phyloP scores from a whole-genome alignment of 92 coral and sea anemone genomes.

The Hydrozoanthus gracilis region DNA sequence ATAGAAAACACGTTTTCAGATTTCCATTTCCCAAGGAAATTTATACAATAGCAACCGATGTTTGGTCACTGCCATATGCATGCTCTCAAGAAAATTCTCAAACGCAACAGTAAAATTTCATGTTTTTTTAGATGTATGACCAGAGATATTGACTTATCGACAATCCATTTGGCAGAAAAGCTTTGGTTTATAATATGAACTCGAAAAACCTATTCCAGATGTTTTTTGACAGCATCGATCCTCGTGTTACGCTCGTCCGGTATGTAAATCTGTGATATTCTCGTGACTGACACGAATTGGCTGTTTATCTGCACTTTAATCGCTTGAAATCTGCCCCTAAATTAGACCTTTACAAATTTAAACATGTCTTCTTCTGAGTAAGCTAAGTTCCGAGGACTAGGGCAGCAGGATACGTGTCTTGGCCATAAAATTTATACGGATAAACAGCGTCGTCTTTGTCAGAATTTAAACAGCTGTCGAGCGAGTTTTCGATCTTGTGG shows the following conservation, averaged over 20 bases:
- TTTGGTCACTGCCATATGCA: not conserved
- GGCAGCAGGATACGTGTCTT: not conserved
- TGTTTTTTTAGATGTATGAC: not conserved
- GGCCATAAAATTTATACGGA: not conserved
- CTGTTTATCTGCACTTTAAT: slow-evolving; percentile 47
- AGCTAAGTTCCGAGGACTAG: not conserved
- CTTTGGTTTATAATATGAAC: slow-evolving; percentile 26
- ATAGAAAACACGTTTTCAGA: slow-evolving; percentile 2
- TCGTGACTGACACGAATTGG: slow-evolving; percentile 25
- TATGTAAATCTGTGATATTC: slow-evolving; percentile 14
- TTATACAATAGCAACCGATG: not conserved
- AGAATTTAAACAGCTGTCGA: not conserved
- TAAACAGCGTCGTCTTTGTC: not conserved
- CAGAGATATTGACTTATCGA: slow-evolving; percentile 27
- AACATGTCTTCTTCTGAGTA: slow-evolving; percentile 9
- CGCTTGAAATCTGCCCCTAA: slow-evolving; percentile 39
- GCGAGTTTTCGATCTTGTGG: slow-evolving; percentile 10
- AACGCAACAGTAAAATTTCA: not conserved
- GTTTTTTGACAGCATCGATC: slow-evolving; percentile 4
- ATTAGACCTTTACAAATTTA: slow-evolving; percentile 43
- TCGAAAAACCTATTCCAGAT: slow-evolving; percentile 38
- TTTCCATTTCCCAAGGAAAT: not conserved
- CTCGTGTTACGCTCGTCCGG: slow-evolving; percentile 14
- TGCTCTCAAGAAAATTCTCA: not conserved
- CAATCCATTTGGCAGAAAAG: not conserved